Conservation (phyloP, 2,888 invertebrate genomes). For the Leucophenga montana region DNA sequence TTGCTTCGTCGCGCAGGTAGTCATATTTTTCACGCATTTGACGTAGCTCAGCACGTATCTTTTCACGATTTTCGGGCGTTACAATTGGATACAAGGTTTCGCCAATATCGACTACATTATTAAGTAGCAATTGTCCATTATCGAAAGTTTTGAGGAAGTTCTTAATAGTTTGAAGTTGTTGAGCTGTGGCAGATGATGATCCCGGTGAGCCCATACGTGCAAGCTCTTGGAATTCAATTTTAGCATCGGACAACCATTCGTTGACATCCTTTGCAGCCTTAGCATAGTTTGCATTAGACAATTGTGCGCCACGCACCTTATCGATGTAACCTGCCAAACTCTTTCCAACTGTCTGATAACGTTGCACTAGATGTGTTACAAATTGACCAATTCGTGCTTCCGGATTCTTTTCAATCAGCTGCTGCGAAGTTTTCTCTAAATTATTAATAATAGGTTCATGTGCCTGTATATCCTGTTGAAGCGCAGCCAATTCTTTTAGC, state of each 20-base stretch:
- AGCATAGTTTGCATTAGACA: constrained; percentile 79
- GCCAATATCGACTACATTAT: constrained; percentile 87
- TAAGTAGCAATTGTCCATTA: constrained; percentile 84
- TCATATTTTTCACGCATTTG: constrained; percentile 88
- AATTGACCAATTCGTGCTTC: constrained; percentile 89
- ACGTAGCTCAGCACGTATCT: constrained; percentile 86
- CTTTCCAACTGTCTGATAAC: constrained; percentile 84
- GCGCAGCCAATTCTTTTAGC: constrained; percentile 78
- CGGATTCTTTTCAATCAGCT: constrained; percentile 83
- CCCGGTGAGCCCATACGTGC: constrained; percentile 82
- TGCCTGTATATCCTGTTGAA: constrained; percentile 79
- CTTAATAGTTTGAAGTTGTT: constrained; percentile 84
- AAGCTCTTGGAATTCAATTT: constrained; percentile 82
- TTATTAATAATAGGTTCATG: constrained; percentile 80
- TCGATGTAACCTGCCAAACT: constrained; percentile 81
- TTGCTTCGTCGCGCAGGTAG: constrained; percentile 87
- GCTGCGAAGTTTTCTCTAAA: constrained; percentile 80
- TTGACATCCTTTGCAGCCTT: constrained; percentile 82
- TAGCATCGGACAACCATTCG: constrained; percentile 85
- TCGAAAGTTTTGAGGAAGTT: constrained; percentile 78
- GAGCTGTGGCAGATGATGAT: constrained; percentile 81
- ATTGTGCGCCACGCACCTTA: constrained; percentile 81
- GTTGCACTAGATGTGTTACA: constrained; percentile 82
- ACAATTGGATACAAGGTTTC: constrained; percentile 91
- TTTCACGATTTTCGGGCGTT: constrained; percentile 89